Evolutionary conservation across 2,888 invertebrate species (phyloP).

Genomic region (Tetragnatha montana): DNA sequence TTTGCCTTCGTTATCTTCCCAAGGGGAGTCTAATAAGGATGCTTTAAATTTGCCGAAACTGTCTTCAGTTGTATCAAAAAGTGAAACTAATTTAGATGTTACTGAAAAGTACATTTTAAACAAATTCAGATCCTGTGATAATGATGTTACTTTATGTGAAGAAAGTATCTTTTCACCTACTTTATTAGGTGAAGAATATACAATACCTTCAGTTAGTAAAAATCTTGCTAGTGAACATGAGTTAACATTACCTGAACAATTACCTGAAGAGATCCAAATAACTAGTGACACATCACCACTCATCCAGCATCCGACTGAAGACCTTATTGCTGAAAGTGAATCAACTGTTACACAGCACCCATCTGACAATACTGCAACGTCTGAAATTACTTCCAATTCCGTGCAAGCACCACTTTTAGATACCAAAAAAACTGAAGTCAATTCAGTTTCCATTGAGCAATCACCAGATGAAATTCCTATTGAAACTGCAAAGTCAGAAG

Average conservation of each 20-base stretch:
- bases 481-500: no score
- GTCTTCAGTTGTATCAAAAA: conserved; percentile 24
- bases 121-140: conserved; percentile 10
- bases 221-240: not conserved
- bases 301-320: no score
- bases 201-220: not conserved
- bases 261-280: not conserved
- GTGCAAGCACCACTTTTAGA: no score
- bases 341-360: no score
- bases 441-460: not conserved
- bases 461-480: not conserved
- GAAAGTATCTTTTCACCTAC: not conserved
- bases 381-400: no score
- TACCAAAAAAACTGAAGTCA: no score
- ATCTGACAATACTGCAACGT: no score
- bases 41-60: not conserved
- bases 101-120: not conserved
- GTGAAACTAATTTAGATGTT: conserved; percentile 21
- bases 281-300: no score
- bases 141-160: not conserved
- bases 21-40: not conserved
- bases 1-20: not conserved
- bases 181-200: not conserved
- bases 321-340: no score
- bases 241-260: not conserved